Evolutionary conservation across 2,113 vertebrate species (phyloP), one percentile per base, ranked within the genome.

Genomic region (Proterorhinus semilunaris): DNA sequence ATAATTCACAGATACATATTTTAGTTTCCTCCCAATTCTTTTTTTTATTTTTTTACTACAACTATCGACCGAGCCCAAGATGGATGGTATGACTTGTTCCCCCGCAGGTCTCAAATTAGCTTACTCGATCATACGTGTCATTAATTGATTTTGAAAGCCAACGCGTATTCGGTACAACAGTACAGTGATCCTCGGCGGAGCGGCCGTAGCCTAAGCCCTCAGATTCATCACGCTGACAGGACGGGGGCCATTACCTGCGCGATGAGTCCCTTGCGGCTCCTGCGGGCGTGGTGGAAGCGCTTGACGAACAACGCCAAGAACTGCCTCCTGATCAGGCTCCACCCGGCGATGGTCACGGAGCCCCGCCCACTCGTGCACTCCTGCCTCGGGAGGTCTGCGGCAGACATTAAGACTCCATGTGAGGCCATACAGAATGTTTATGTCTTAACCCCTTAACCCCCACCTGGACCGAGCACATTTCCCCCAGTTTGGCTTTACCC

Each of bases 211-310:
- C 6, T 65, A 74, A 83, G 69, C 83, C 81, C 76, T 21, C 85
- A 70, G 71, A 87, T 89, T 70, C 75, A 86, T 91, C 89, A 88
- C 65, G 43, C 46, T 87, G 84, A 88, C 81, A 81, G 27, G 82
- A 84, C 83, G n/a, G 83, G 69, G 78, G 78, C 76, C 80, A 92
- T 94, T 89, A 99, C 98, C 96, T 99, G 98, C 65, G 96, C 97
- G 78, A 99, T 94, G 86, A 99, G 95, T 62, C 98, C 98, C 75
- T 98, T 99, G 71, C 97, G 91, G 87, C 96, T 98, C 82, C 98
- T 87, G 45, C 93, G 93, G 79, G 97, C 96, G 73, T 98, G 95
- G 71, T 98, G 96, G 85, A 99, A 91, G 62, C 97, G 93, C 86
- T 99, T 99, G 94, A 96, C 95, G 73, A 98, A 91, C 70, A 99